Conservation (phyloP, 2,113 vertebrate species). For the Ploceus nigricollis region DNA sequence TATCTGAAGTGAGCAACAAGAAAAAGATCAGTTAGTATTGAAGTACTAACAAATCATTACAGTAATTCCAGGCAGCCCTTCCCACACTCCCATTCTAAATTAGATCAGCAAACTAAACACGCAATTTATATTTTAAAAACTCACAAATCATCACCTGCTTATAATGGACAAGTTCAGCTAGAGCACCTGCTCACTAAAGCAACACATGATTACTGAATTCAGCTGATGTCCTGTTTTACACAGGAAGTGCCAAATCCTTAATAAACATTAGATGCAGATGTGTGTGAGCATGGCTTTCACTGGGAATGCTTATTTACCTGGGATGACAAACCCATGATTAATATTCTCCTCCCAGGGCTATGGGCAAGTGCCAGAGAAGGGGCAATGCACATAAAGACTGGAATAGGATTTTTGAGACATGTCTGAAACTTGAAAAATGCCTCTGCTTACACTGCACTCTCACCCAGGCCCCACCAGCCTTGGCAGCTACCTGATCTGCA, state of each 20-base stretch:
- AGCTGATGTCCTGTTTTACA: not conserved
- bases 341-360: not conserved
- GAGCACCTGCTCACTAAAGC: not conserved
- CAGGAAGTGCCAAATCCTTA: not conserved
- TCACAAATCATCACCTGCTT: slow-evolving; percentile 10
- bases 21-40: not conserved
- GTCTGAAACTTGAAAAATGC: not conserved
- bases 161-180: not conserved
- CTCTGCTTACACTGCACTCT: not conserved
- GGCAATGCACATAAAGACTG: not conserved
- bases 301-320: not conserved
- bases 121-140: not conserved
- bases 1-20: not conserved
- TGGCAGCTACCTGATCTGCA: not conserved
- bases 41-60: not conserved
- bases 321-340: not conserved
- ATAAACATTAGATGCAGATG: not conserved
- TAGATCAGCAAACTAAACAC: not conserved
- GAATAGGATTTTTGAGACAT: not conserved
- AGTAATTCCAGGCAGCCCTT: not conserved
- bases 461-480: not conserved
- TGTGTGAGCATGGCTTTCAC: not conserved
- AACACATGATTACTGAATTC: not conserved
- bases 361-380: not conserved
- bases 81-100: not conserved